These are phyloP conservation scores for Lates japonicus DNA, from an alignment of 2,797 vertebrate species.

Conservation along the genomic window DNA sequence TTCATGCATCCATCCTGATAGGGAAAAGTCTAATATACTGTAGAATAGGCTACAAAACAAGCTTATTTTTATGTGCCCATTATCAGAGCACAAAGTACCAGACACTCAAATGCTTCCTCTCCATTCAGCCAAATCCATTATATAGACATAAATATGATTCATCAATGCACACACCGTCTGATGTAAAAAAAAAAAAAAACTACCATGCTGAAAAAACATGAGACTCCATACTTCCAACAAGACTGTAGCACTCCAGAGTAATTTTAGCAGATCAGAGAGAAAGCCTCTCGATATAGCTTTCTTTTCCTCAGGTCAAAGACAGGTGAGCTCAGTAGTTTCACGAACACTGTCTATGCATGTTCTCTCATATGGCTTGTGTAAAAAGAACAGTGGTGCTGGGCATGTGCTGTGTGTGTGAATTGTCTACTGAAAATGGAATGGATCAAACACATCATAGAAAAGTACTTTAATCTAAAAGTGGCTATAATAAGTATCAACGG, in stretches of 20 bases:
- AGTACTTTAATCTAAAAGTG: neutral
- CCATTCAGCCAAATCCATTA: constrained; percentile 20
- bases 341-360: neutral
- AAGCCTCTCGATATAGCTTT: neutral
- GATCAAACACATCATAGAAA: neutral
- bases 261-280: constrained; percentile 4
- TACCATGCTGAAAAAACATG: constrained; percentile 10
- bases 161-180: constrained; percentile 15
- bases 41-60: constrained; percentile 19
- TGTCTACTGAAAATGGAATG: no score
- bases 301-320: constrained; percentile 2
- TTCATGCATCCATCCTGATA: constrained; percentile 30
- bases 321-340: neutral
- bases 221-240: neutral
- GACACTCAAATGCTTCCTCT: constrained; percentile 10
- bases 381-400: neutral
- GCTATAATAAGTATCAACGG: no score
- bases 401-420: neutral
- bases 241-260: neutral
- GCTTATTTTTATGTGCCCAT: constrained; percentile 33
- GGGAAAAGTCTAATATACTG: constrained; percentile 31
- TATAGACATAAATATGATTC: constrained; percentile 23
- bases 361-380: neutral
- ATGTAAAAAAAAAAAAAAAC: constrained; percentile 15
- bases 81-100: constrained; percentile 35